phyloP scores from a whole-genome alignment of 2,888 invertebrate genomes.

The Drosophila koepferae region DNA sequence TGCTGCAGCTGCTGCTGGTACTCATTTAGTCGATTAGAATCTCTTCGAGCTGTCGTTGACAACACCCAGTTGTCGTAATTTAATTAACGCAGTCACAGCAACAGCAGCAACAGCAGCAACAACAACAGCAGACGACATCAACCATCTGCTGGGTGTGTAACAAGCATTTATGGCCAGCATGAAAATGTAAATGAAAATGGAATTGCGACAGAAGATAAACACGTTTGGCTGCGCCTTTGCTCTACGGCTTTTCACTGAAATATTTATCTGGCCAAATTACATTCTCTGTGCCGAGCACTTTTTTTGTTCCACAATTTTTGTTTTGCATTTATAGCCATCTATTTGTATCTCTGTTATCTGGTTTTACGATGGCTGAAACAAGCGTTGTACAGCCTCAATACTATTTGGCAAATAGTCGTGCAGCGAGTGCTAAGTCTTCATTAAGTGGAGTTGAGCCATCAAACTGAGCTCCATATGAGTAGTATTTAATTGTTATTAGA shows the following conservation, averaged over 20 bases:
- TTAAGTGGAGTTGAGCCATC: neutral
- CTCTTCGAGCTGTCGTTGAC: conserved; percentile 38
- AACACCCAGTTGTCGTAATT: conserved; percentile 49
- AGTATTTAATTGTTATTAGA: neutral
- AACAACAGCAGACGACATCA: conserved; percentile 2
- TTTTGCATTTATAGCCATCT: neutral
- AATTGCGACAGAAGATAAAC: conserved; percentile 48
- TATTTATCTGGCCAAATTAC: conserved; percentile 43
- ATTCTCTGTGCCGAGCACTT: conserved; percentile 2
- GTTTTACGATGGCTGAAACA: neutral
- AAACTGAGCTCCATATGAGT: neutral
- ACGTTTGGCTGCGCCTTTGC: conserved; percentile 28
- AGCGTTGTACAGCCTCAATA: neutral
- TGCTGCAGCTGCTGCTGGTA: conserved; percentile 21
- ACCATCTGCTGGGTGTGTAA: conserved; percentile 34
- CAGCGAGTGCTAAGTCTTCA: neutral
- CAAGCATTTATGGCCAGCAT: conserved; percentile 50
- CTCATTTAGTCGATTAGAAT: conserved; percentile 56
- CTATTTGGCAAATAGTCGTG: neutral
- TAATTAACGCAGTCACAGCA: conserved; percentile 52
- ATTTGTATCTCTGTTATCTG: conserved; percentile 6
- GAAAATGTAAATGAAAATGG: conserved; percentile 56
- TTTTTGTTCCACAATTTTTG: neutral
- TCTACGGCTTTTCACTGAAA: conserved; percentile 12
- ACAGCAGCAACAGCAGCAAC: conserved; percentile 15